Conservation (phyloP, 2,888 invertebrate species). For the Volucella inanis region DNA sequence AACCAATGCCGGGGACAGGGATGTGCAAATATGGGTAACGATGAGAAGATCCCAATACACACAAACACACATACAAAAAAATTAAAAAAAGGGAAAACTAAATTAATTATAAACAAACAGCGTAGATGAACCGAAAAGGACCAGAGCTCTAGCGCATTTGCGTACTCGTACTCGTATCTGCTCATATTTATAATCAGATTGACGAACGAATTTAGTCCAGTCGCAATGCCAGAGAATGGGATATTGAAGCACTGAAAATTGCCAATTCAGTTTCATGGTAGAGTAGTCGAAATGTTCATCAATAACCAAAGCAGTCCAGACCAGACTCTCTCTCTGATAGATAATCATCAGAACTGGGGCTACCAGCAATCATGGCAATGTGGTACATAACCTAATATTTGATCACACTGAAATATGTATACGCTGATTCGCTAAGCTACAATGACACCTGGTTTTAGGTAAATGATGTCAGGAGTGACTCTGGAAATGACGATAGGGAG, state of each 20-base stretch:
- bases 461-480: not conserved
- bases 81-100: not conserved
- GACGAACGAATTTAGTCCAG: conserved; percentile 1
- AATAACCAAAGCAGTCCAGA: not conserved
- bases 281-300: not conserved
- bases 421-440: conserved; percentile 49
- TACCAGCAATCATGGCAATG: conserved; percentile 20
- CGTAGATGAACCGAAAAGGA: conserved; percentile 31
- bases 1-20: not conserved
- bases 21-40: conserved; percentile 31
- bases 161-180: not conserved
- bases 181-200: conserved; percentile 47
- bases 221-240: conserved; percentile 17
- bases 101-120: conserved; percentile 55
- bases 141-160: conserved; percentile 3
- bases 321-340: not conserved
- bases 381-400: conserved; percentile 62
- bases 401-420: conserved; percentile 68
- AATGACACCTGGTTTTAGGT: not conserved
- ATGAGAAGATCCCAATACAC: no score
- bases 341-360: conserved; percentile 3
- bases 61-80: not conserved
- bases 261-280: conserved; percentile 11
- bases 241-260: conserved; percentile 27
- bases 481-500: no score